phyloP scores from a whole-genome alignment of 2,113 vertebrate genomes.

The Gallinago paraguaiae region DNA sequence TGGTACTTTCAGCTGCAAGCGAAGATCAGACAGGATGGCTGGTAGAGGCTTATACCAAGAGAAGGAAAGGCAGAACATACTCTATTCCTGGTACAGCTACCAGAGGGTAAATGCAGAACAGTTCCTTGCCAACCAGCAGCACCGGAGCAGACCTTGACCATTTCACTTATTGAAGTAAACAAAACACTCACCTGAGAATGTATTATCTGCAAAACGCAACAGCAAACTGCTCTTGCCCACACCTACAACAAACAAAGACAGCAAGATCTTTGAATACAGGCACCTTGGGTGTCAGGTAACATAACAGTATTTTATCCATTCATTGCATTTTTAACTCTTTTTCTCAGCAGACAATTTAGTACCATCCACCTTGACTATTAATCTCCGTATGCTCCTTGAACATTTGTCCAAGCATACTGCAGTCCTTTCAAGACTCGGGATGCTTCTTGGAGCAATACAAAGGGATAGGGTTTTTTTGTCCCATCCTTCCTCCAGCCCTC shows the following conservation, averaged over 20 bases:
- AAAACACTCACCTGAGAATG: conserved; percentile 91
- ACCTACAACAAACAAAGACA: conserved; percentile 77
- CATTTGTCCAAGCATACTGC: background rate
- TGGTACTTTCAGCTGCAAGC: background rate
- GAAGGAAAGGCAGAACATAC: background rate
- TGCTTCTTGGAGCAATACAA: background rate
- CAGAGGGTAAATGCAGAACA: background rate
- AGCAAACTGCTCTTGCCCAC: conserved; percentile 99
- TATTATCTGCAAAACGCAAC: conserved; percentile 97
- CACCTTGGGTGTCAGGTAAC: background rate
- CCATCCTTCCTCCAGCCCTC: background rate
- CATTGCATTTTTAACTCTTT: background rate
- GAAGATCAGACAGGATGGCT: background rate
- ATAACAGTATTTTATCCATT: background rate
- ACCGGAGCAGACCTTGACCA: background rate
- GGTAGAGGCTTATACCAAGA: background rate
- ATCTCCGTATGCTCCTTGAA: background rate
- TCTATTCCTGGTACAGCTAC: background rate
- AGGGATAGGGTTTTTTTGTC: too few relatives aligned
- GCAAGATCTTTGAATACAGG: background rate
- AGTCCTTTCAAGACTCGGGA: background rate
- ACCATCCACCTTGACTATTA: background rate
- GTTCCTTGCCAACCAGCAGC: background rate
- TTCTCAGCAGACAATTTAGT: background rate
- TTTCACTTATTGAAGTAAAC: background rate